These are phyloP conservation scores for Telenomus remus DNA, from an alignment of 1,140 invertebrate genomes.

Conservation along the genomic window DNA sequence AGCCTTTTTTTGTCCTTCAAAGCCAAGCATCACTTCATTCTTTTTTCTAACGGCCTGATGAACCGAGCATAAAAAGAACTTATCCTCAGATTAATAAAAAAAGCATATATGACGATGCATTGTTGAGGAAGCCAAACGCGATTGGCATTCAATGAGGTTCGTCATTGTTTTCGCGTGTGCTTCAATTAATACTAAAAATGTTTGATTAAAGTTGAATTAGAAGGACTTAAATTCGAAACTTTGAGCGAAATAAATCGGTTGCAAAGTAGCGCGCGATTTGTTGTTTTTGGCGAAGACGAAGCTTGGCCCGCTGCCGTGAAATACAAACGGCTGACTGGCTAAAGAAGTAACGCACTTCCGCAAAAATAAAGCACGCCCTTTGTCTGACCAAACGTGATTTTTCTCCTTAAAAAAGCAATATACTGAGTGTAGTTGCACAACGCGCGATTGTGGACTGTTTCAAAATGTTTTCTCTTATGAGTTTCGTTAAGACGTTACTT, in stretches of 20 bases:
- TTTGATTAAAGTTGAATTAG: too few species aligned
- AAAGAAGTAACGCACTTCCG: constrained; percentile 34
- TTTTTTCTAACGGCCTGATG: constrained; percentile 33
- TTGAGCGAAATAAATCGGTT: too few species aligned
- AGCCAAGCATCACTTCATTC: constrained; percentile 29
- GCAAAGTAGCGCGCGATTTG: not conserved
- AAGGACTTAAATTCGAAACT: too few species aligned
- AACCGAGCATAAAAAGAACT: constrained; percentile 41
- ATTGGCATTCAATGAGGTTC: constrained; percentile 10
- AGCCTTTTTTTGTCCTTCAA: constrained; percentile 35
- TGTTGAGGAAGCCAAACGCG: constrained; percentile 35
- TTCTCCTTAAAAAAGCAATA: constrained; percentile 53
- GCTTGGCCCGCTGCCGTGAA: constrained; percentile 8
- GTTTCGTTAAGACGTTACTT: constrained; percentile 17
- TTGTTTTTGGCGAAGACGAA: not conserved
- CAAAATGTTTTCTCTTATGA: constrained; percentile 29
- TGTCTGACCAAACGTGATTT: constrained; percentile 45
- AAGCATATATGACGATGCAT: constrained; percentile 18
- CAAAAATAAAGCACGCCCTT: constrained; percentile 33
- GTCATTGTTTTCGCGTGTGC: constrained; percentile 24
- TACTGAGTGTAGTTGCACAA: constrained; percentile 35
- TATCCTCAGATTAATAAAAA: constrained; percentile 42
- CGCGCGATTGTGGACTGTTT: constrained; percentile 12
- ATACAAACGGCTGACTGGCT: constrained; percentile 13
- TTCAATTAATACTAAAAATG: constrained; percentile 17